These are phyloP conservation scores for Drosophila paracracens DNA, from an alignment of 2,888 invertebrate species.

Conservation along the genomic window DNA sequence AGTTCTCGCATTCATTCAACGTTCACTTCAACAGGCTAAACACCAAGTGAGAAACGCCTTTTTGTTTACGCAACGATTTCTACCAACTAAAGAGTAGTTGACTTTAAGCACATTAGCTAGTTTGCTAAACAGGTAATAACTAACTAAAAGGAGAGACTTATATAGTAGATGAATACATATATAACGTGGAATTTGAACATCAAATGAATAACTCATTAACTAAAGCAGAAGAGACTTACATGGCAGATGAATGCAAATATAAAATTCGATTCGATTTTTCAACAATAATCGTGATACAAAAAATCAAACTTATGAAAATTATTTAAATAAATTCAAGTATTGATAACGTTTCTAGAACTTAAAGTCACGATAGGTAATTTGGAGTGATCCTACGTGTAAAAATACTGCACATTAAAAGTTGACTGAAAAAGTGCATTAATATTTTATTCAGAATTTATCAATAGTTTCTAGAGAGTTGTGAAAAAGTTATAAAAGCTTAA, in stretches of 20 bases:
- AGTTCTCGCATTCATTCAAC: conserved; percentile 39
- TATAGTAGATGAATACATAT: not conserved
- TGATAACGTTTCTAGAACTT: too few species aligned
- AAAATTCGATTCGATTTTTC: not conserved
- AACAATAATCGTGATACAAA: not conserved
- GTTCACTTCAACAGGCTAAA: conserved; percentile 45
- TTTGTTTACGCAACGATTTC: conserved; percentile 28
- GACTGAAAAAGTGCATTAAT: not conserved
- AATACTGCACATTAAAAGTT: not conserved
- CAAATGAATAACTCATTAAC: not conserved
- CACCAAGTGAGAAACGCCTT: conserved; percentile 40
- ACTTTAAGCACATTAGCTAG: conserved; percentile 16
- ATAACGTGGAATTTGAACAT: not conserved
- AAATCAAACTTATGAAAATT: too few species aligned
- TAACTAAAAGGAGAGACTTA: not conserved
- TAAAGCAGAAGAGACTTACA: not conserved
- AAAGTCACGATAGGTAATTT: too few species aligned
- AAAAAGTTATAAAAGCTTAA: not conserved
- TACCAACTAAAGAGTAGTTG: not conserved
- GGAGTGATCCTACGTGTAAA: too few species aligned
- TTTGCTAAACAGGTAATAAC: not conserved
- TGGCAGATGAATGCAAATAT: not conserved
- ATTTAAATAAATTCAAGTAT: too few species aligned
- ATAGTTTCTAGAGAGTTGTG: not conserved
- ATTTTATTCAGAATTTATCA: not conserved